phyloP scores from a whole-genome alignment of 2,113 vertebrate genomes.

The Ptilorrhoa leucosticta region DNA sequence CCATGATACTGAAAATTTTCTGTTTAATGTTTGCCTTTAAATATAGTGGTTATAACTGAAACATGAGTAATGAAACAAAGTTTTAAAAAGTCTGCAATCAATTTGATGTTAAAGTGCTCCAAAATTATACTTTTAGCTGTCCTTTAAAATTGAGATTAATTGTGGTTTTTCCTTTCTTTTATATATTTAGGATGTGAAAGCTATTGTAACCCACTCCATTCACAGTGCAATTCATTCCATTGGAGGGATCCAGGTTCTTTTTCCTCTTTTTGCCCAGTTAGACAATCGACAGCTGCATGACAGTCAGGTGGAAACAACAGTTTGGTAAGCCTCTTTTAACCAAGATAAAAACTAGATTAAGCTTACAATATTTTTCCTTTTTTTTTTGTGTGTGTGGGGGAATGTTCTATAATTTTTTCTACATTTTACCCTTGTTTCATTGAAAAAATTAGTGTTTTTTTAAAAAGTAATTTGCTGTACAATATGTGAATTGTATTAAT shows the following conservation, averaged over 20 bases:
- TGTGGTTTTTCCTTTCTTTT: background rate
- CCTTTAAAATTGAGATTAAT: background rate
- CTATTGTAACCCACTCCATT: constrained; percentile 95
- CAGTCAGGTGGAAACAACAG: constrained; percentile 87
- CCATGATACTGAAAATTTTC: background rate
- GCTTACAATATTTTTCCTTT: rapidly evolving
- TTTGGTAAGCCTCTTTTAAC: constrained; percentile 79
- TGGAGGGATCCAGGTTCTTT: constrained; percentile 95
- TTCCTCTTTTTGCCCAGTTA: constrained; percentile 93
- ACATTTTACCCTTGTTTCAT: background rate
- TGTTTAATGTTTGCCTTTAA: background rate
- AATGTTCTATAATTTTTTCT: background rate
- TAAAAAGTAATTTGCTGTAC: background rate
- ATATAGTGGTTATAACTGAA: background rate
- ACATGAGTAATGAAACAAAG: background rate
- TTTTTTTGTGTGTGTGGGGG: background rate
- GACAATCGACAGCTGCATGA: constrained; percentile 89
- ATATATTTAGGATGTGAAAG: constrained; percentile 87
- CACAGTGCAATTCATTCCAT: constrained; percentile 96
- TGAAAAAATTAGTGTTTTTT: background rate
- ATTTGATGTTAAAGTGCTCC: background rate
- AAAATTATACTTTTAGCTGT: background rate
- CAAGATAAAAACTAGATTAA: background rate
- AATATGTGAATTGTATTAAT: background rate
- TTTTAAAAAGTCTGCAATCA: background rate